These are phyloP conservation scores for mouse (Mus musculus) DNA, from an alignment of 2,113 vertebrate genomes.

Conservation along the genomic window GRCm39 chr15:4673001-4673500, in stretches of 20 bases:
- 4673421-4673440: neutral
- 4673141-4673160: neutral
- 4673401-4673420: slow-evolving; percentile 56
- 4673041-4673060: too few species aligned
- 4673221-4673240: neutral
- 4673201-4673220: slow-evolving; percentile 20
- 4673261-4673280: neutral
- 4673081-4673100: neutral
- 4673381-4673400: neutral
- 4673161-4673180: slow-evolving; percentile 1
- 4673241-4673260: neutral
- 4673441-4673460: neutral
- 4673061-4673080: too few species aligned
- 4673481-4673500: neutral
- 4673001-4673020: neutral
- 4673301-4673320: neutral
- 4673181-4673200: neutral
- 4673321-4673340: slow-evolving; percentile 36
- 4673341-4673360: slow-evolving; percentile 11
- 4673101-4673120: neutral
- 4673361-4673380: slow-evolving; percentile 36
- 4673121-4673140: slow-evolving; percentile 28
- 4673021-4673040: too few species aligned
- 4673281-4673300: slow-evolving; percentile 31
- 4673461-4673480: neutral